phyloP scores from a whole-genome alignment of 2,113 vertebrate species.

The Loxodonta africana region DNA sequence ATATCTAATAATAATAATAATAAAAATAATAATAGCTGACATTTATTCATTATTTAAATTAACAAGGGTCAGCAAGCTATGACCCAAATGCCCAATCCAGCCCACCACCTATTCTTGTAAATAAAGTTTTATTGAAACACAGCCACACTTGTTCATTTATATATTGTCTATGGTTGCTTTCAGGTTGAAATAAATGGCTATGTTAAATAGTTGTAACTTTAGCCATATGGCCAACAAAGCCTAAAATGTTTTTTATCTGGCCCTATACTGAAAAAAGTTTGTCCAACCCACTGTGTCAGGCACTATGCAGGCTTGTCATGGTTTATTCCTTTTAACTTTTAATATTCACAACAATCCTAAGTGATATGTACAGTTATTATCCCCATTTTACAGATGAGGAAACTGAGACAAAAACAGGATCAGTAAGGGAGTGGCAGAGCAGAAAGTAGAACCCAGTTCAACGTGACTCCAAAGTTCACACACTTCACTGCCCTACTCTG shows the following conservation, averaged over 20 bases:
- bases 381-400: background rate
- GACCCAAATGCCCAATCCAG: background rate
- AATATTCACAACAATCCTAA: background rate
- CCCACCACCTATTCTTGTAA: background rate
- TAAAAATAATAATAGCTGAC: background rate
- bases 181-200: too few species aligned
- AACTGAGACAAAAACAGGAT: background rate
- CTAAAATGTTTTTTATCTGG: background rate
- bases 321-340: background rate
- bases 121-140: slow-evolving; percentile 11
- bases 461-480: rapidly evolving
- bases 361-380: rapidly evolving
- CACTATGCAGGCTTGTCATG: too few species aligned
- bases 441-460: background rate
- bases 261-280: background rate
- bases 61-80: background rate
- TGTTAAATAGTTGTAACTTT: background rate
- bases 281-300: rapidly evolving
- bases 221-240: background rate
- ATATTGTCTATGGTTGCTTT: background rate
- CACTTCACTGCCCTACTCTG: background rate
- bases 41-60: background rate
- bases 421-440: rapidly evolving
- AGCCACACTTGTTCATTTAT: background rate
- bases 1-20: background rate